Base-by-base conservation (phyloP, 2,888 invertebrate species). In the Platycheirus albimanus region DNA sequence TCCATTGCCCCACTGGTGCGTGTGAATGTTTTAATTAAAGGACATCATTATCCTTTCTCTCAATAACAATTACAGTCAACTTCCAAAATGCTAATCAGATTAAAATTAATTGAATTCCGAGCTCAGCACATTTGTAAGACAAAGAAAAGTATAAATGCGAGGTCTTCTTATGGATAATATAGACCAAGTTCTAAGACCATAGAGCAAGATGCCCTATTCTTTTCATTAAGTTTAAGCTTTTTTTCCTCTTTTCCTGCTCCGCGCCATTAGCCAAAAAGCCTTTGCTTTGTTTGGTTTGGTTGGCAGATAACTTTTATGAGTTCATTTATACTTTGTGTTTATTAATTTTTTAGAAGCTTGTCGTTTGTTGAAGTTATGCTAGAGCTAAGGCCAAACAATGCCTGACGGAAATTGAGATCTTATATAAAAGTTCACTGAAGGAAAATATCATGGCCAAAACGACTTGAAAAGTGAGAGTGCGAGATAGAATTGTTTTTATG, bases 51-150 rank as follows among this genome's bases (percentile, higher is more conserved):
- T 75, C 75, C 79, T 75, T 70, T 80, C 69, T 75, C 63, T 75
- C 75, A 75, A 80, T 80, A 80, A 75, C 79, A 75, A 75, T 80
- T 80, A 75, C 79, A 80, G 63, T 75, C 54, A 80, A 80, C 75
- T 80, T 75, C 75, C 63, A 58, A 75, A 80, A 80, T 69, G 69
- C 79, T 75, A 75, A 80, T 80, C 75, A 75, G 75, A 80, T 80
- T 80, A 64, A 80, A 79, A 75, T 80, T 69, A 80, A 80, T 80
- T 75, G 74, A 75, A 80, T 80, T 80, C 54, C 69, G 47, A 69
- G 75, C 69, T 75, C 47, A 56, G 54, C 24, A 67, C 45, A 56
- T 61, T 30, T 45, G 33, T 28, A 28, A 6, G 45, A 36, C 13
- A 15, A 28, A 4, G 24, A 47, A 3, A 10, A 8, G 8, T 0